A percentile compares a stretch with the other conserved stretches of the same genome.
phyloP scores from a whole-genome alignment of 2,888 invertebrate species.

The Caenorhabditis sp. region DNA sequence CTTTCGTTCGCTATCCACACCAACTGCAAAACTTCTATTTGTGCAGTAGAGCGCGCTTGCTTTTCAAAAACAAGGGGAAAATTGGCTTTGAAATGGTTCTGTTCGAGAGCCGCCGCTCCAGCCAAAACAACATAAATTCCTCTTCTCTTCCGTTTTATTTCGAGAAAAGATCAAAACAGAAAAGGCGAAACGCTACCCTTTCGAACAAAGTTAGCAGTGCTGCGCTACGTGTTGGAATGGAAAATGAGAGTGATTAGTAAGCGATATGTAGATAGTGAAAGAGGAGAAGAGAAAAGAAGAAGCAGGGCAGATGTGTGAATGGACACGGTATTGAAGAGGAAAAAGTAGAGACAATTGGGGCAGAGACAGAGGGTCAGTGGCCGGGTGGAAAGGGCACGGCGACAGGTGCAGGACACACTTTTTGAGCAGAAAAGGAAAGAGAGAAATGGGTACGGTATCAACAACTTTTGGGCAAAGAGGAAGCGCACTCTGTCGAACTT shows the following conservation, averaged over 20 bases:
- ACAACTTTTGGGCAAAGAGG: not conserved
- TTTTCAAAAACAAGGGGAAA: no score
- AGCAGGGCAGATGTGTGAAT: not conserved
- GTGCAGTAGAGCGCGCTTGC: no score
- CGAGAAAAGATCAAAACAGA: not conserved
- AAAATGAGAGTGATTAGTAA: not conserved
- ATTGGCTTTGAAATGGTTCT: not conserved
- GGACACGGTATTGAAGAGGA: not conserved
- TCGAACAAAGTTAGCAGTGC: no score
- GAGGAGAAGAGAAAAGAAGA: not conserved
- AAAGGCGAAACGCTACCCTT: no score
- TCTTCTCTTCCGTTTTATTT: not conserved
- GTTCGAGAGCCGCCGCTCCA: not conserved
- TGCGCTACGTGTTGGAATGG: not conserved
- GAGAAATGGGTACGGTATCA: constrained; percentile 8
- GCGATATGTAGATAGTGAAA: no score
- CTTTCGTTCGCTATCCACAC: no score
- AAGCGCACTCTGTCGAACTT: no score
- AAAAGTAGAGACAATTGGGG: not conserved
- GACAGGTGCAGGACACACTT: not conserved
- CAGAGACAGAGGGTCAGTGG: not conserved
- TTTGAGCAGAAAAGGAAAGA: not conserved
- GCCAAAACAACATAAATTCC: constrained; percentile 2
- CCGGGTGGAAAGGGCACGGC: not conserved
- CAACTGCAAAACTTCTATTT: no score